These are phyloP conservation scores for Siniperca knerii DNA, from an alignment of 2,113 vertebrate genomes.

Conservation along the genomic window DNA sequence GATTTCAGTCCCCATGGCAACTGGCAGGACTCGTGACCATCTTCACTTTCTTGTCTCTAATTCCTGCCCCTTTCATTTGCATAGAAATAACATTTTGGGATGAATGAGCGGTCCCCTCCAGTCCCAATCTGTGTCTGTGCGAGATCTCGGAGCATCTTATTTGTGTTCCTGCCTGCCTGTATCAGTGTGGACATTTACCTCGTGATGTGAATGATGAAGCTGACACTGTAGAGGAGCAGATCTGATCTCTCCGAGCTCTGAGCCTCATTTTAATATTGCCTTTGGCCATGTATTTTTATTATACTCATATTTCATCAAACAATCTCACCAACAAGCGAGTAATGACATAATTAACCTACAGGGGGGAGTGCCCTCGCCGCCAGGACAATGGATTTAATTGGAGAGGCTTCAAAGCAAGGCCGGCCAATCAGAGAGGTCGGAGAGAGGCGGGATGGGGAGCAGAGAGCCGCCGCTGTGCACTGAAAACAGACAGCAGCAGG, in stretches of 20 bases:
- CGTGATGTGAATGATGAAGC: conserved; percentile 73
- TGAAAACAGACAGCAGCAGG: conserved; percentile 18
- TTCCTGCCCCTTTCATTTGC: conserved; percentile 85
- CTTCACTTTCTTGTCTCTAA: conserved; percentile 77
- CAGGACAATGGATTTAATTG: conserved; percentile 58
- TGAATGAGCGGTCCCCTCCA: conserved; percentile 72
- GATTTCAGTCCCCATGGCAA: conserved; percentile 88
- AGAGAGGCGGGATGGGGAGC: background rate
- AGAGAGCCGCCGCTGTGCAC: background rate
- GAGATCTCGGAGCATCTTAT: conserved; percentile 56
- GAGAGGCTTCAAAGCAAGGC: conserved; percentile 49
- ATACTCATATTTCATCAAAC: conserved; percentile 84
- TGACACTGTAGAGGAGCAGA: conserved; percentile 21
- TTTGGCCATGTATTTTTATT: conserved; percentile 76
- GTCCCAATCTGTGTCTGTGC: conserved; percentile 62
- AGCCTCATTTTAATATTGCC: conserved; percentile 75
- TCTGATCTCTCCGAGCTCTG: conserved; percentile 50
- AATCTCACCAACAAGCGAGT: conserved; percentile 78
- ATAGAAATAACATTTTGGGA: conserved; percentile 87
- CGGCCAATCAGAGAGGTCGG: conserved; percentile 38
- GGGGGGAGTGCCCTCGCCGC: conserved; percentile 49
- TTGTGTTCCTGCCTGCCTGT: conserved; percentile 57
- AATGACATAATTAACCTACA: conserved; percentile 83
- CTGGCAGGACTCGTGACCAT: conserved; percentile 70
- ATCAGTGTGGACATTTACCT: conserved; percentile 57